Evolutionary conservation across 1,140 invertebrate genomes (phyloP).

Genomic region (Argopecten irradians): DNA sequence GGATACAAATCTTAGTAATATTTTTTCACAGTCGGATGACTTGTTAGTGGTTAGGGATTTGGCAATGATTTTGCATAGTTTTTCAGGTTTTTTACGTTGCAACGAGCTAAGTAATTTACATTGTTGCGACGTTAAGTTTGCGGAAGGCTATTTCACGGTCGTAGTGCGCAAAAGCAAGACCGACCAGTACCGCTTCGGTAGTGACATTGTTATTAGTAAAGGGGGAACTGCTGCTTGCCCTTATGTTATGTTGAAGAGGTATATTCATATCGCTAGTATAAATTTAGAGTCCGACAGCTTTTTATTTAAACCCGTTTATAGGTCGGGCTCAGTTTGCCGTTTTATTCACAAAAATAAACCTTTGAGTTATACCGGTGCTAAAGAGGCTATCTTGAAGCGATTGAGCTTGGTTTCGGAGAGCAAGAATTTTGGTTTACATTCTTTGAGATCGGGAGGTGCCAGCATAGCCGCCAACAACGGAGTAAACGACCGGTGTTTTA

Average conservation of each 20-base stretch:
- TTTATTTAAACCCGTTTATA: slow-evolving; percentile 54
- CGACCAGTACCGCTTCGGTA: slow-evolving; percentile 28
- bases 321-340: slow-evolving; percentile 33
- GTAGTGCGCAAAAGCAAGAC: slow-evolving; percentile 41
- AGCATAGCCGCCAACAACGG: not conserved
- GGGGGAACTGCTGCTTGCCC: slow-evolving; percentile 49
- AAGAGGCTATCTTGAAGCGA: not conserved
- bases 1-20: too few species aligned
- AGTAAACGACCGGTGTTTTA: too few species aligned
- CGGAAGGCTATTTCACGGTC: too few species aligned
- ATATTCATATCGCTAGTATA: slow-evolving; percentile 33
- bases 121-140: too few species aligned
- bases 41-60: too few species aligned
- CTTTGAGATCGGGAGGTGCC: slow-evolving; percentile 28
- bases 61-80: too few species aligned
- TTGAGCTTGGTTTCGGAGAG: not conserved
- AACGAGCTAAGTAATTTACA: too few species aligned
- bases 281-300: slow-evolving; percentile 17
- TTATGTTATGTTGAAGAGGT: slow-evolving; percentile 34
- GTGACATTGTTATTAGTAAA: slow-evolving; percentile 47
- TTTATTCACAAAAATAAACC: slow-evolving; percentile 46
- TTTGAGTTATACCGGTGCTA: slow-evolving; percentile 36
- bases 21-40: too few species aligned
- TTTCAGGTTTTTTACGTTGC: too few species aligned
- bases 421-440: slow-evolving; percentile 40